Evolutionary conservation across 2,888 invertebrate genomes (phyloP).

Genomic region (Hesperia comma): DNA sequence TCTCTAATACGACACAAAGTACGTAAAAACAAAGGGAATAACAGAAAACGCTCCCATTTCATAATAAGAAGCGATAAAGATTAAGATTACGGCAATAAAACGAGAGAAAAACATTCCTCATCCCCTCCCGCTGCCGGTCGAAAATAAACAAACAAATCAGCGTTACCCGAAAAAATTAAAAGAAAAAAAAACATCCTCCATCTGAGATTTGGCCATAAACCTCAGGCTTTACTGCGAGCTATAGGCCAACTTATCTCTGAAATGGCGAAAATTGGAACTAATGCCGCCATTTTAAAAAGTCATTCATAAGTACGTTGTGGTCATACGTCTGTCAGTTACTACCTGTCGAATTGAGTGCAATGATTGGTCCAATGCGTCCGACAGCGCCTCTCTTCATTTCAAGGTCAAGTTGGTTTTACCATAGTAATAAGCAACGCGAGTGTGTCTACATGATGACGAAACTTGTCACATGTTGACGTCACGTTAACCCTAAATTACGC

Average conservation of each 20-base stretch:
- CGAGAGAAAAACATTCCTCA: conserved; percentile 36
- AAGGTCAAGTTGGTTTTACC: too few species aligned
- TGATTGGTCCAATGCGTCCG: too few species aligned
- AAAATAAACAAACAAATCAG: conserved; percentile 38
- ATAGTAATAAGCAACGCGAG: neutral
- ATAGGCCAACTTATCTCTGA: too few species aligned
- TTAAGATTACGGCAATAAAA: conserved; percentile 38
- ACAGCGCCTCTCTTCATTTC: too few species aligned
- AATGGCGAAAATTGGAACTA: too few species aligned
- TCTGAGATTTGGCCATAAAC: conserved; percentile 2
- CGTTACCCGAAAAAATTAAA: conserved; percentile 30
- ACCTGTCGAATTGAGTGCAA: too few species aligned
- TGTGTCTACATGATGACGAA: too few species aligned
- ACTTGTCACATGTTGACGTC: too few species aligned
- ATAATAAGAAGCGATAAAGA: conserved; percentile 37
- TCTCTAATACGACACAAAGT: conserved; percentile 23
- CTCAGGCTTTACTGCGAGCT: neutral
- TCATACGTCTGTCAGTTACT: too few species aligned
- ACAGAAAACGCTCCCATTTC: conserved; percentile 29
- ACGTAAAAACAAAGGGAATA: conserved; percentile 25
- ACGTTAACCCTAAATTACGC: too few species aligned
- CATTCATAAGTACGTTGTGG: too few species aligned
- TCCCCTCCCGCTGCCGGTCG: conserved; percentile 20
- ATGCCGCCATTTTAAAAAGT: too few species aligned
- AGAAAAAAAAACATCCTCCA: conserved; percentile 16